Evolutionary conservation across 2,113 vertebrate species (phyloP).

Genomic region (Isichthys henryi): DNA sequence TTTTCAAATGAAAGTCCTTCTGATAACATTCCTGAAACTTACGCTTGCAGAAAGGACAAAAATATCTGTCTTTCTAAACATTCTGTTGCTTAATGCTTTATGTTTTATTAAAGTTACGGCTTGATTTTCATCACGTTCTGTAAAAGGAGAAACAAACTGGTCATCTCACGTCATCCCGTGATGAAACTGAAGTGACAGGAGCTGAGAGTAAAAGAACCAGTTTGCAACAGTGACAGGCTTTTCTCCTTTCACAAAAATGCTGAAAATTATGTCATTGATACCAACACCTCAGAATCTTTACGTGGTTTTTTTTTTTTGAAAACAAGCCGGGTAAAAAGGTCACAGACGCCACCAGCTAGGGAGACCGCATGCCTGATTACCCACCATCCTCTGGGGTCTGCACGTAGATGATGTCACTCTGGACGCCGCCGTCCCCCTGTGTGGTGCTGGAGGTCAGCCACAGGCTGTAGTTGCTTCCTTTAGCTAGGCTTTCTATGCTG

Average conservation of each 20-base stretch:
- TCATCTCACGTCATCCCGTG: background rate
- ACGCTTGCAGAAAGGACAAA: background rate
- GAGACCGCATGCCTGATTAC: conserved; percentile 31
- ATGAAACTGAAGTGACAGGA: conserved; percentile 14
- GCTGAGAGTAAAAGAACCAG: conserved; percentile 38
- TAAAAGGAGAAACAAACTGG: conserved; percentile 54
- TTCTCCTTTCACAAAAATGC: conserved; percentile 48
- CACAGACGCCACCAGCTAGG: conserved; percentile 36
- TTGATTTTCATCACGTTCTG: conserved; percentile 33
- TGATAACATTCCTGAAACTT: background rate
- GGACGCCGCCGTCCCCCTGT: conserved; percentile 76
- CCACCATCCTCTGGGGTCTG: conserved; percentile 73
- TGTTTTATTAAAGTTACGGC: background rate
- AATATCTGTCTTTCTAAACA: background rate
- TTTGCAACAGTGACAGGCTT: conserved; percentile 40
- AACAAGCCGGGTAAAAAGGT: conserved; percentile 47
- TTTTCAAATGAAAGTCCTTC: background rate
- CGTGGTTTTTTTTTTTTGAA: conserved; percentile 48
- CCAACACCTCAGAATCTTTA: conserved; percentile 46
- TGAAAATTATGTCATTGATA: conserved; percentile 37
- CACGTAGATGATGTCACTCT: conserved; percentile 65
- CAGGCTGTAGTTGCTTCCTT: conserved; percentile 55
- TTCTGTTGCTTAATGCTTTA: background rate
- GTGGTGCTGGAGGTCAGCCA: conserved; percentile 78
- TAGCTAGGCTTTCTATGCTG: conserved; percentile 45